Percentiles rank a stretch among this genome's conserved stretches.
Conservation (phyloP, 2,797 vertebrate species). For the Parauchenoglanis punctatus region DNA sequence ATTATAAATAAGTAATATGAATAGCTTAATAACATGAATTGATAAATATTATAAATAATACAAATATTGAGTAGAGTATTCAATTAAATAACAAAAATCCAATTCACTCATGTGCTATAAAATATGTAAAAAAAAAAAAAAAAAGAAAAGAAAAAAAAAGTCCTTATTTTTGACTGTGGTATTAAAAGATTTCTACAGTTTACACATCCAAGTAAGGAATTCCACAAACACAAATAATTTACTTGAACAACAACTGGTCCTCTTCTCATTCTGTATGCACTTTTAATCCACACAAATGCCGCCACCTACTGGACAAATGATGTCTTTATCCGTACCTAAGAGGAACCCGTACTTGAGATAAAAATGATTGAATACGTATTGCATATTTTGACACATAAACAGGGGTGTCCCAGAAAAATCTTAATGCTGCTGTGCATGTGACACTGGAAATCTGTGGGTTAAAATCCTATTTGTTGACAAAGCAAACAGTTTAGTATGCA, state of each 20-base stretch:
- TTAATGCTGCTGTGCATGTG: not conserved
- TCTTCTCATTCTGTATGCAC: not conserved
- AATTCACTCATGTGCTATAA: not conserved
- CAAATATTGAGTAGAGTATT: no score
- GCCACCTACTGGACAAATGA: conserved; percentile 65
- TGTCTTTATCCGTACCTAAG: not conserved
- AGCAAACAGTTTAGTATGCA: not conserved
- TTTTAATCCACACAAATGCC: conserved; percentile 53
- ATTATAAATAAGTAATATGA: not conserved
- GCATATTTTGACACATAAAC: not conserved
- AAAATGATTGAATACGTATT: not conserved
- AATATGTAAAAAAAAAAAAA: no score
- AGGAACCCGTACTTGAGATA: not conserved
- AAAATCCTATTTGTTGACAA: not conserved
- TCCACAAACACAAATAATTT: not conserved
- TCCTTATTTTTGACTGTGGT: not conserved
- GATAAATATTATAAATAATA: not conserved
- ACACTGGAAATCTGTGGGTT: not conserved
- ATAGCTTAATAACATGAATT: not conserved
- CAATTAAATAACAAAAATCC: not conserved
- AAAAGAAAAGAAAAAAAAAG: no score
- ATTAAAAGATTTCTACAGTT: not conserved
- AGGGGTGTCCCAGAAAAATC: not conserved
- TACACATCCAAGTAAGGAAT: not conserved
- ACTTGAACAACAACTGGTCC: not conserved